Percentiles rank a stretch among this genome's conserved stretches.
Conservation (phyloP, 2,888 invertebrate species). For the Lordiphosa fenestrarum region DNA sequence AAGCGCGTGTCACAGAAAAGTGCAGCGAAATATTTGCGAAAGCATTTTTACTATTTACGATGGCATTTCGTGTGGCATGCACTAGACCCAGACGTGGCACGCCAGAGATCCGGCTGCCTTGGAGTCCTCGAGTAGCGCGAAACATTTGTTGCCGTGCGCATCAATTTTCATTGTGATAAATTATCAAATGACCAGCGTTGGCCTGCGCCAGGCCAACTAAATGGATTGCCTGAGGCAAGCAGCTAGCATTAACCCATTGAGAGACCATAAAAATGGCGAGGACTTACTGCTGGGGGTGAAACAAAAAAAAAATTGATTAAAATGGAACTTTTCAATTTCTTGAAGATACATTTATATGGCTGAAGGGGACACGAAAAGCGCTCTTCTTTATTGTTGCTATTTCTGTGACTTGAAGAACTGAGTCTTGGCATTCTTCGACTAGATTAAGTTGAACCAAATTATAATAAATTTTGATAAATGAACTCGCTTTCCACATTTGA, state of each 20-base stretch:
- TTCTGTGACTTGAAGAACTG: too few species aligned
- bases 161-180: constrained; percentile 76
- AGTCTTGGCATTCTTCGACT: too few species aligned
- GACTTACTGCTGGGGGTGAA: too few species aligned
- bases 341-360: too few species aligned
- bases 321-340: too few species aligned
- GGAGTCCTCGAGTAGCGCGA: neutral
- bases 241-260: constrained; percentile 35
- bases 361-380: too few species aligned
- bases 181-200: constrained; percentile 58
- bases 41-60: constrained; percentile 70
- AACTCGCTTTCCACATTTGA: too few species aligned
- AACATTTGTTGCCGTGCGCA: constrained; percentile 33
- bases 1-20: constrained; percentile 57
- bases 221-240: constrained; percentile 32
- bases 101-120: constrained; percentile 36
- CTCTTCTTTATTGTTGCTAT: too few species aligned
- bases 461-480: too few species aligned
- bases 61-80: constrained; percentile 67
- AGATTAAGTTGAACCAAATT: too few species aligned
- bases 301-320: too few species aligned
- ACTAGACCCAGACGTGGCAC: constrained; percentile 14
- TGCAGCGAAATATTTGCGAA: constrained; percentile 71
- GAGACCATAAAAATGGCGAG: constrained; percentile 26
- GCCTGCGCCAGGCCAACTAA: constrained; percentile 21